Evolutionary conservation across 53 echinoderm and acorn worm genomes (phyloP), one percentile per base, ranked within the genome.

Genomic region (Antedon mediterranea): DNA sequence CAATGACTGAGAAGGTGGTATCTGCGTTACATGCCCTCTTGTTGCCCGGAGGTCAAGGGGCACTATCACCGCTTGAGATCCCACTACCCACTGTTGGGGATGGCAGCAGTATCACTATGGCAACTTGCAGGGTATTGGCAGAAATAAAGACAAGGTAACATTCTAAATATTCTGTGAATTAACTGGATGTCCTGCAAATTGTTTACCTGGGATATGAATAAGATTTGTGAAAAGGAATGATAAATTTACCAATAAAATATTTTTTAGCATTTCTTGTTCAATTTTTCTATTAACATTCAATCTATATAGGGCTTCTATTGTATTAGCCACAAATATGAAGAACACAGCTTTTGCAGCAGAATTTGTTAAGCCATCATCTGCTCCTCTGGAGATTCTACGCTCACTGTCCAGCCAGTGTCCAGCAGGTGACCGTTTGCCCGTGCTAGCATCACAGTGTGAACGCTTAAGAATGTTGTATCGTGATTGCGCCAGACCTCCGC

Each of bases 401-500:
- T 88, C 88, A 20, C 84, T 91, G 30, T 85, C 91, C 0, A 84
- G 86, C 33, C 86, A 86, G 72, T 89, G 86, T 30, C 79, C 82
- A 71, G 81, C 90, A 82, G 89, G 89, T 89, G 92, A 92, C 74
- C 79, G 92, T 43, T 86, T 86, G 57, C 80, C 84, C 18, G 92
- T 92, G 27, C 82, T 86, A 9, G 89, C 81, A 74, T 84, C 86
- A 28, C 92, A 92, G 33, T 92, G 92, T 80, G 86, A 89, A 80
- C 83, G 86, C 44, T 80, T 92, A 32, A 72, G 92, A 0, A 92
- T 92, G 92, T 82, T 92, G 82, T 92, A 92, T 84, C 81, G 92
- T 76, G 92, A 92, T 80, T 92, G 92, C 72, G 92, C 92, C 20
- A 78, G 92, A 78, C 92, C 92, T 0, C 92, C 92, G 13, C 89